Percentiles rank a stretch among this genome's conserved stretches.
These are phyloP conservation scores for Dipodomys merriami DNA, from an alignment of 2,113 vertebrate species.

Conservation along the genomic window DNA sequence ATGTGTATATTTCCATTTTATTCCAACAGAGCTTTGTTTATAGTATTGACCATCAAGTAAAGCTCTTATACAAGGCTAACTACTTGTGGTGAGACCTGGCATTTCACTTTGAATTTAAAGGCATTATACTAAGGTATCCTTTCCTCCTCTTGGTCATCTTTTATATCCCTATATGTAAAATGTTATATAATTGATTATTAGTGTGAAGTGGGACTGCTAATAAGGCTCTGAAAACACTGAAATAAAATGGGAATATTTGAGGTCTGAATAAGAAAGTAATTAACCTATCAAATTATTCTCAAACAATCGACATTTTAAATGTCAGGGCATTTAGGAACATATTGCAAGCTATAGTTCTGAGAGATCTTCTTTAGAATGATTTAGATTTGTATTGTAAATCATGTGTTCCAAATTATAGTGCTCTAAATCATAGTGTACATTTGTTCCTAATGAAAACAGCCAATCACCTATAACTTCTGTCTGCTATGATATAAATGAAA, in stretches of 20 bases:
- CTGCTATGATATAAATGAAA: slow-evolving; percentile 40
- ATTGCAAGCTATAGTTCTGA: neutral
- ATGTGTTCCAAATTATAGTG: too few relatives aligned
- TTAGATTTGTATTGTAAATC: too few relatives aligned
- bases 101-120: slow-evolving; percentile 2
- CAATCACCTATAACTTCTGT: neutral
- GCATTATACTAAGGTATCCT: neutral
- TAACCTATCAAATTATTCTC: slow-evolving; percentile 34
- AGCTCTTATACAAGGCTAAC: neutral
- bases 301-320: slow-evolving; percentile 4
- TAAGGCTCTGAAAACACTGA: neutral
- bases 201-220: neutral
- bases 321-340: slow-evolving; percentile 39
- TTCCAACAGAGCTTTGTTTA: neutral
- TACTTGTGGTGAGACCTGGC: neutral
- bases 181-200: neutral
- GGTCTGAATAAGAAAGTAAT: neutral
- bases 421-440: neutral
- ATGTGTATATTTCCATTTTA: neutral
- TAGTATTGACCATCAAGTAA: neutral
- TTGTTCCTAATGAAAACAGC: neutral
- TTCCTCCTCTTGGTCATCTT: neutral
- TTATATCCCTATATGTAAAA: neutral
- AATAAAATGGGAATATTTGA: neutral
- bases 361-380: neutral